phyloP scores from a whole-genome alignment of 2,797 vertebrate species.

The Phrynocephalus forsythii region DNA sequence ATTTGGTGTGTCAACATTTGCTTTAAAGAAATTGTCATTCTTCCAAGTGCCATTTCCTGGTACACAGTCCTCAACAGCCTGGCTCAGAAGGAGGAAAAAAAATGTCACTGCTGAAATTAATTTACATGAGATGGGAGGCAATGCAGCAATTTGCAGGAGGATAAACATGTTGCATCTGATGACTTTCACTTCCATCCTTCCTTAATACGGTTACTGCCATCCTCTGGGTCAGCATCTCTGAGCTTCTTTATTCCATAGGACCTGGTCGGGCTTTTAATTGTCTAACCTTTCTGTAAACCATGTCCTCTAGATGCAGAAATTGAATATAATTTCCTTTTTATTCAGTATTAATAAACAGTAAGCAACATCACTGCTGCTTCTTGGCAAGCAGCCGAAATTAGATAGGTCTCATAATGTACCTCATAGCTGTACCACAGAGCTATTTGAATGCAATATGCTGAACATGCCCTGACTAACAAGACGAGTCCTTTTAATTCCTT shows the following conservation, averaged over 20 bases:
- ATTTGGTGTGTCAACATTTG: conserved; percentile 50
- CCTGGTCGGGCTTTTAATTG: conserved; percentile 58
- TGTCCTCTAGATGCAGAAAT: conserved; percentile 70
- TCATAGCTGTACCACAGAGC: conserved; percentile 58
- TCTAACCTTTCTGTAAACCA: conserved; percentile 64
- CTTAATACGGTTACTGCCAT: conserved; percentile 31
- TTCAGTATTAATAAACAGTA: conserved; percentile 73
- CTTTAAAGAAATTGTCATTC: conserved; percentile 54
- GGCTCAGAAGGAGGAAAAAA: neutral
- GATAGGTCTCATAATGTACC: conserved; percentile 68
- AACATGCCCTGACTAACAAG: conserved; percentile 53
- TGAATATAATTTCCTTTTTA: conserved; percentile 70
- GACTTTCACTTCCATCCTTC: conserved; percentile 37
- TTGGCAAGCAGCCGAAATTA: conserved; percentile 69
- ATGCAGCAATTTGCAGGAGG: conserved; percentile 48
- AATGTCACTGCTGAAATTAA: conserved; percentile 43
- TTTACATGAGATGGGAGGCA: conserved; percentile 48
- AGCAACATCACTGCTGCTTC: conserved; percentile 66
- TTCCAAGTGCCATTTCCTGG: conserved; percentile 21
- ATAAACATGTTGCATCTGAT: conserved; percentile 39
- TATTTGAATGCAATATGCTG: conserved; percentile 63
- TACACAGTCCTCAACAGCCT: conserved; percentile 1
- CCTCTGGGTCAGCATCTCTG: conserved; percentile 34
- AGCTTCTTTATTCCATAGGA: conserved; percentile 50
- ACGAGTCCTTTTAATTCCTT: conserved; percentile 39